A percentile compares a stretch with the other conserved stretches of the same genome.
Conservation (phyloP, 2,797 vertebrate species). For the Amblyraja radiata region DNA sequence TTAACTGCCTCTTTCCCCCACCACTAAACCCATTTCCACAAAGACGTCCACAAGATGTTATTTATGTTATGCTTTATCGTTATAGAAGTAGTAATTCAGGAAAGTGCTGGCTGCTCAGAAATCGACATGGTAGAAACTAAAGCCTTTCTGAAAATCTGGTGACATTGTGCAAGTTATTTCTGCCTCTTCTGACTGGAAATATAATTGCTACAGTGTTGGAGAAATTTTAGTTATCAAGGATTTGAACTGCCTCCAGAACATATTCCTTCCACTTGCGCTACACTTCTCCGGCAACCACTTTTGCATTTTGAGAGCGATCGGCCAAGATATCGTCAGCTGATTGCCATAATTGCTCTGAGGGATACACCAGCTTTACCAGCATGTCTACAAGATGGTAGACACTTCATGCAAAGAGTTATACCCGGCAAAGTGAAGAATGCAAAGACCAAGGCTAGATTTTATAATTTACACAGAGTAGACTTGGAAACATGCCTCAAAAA, state of each 20-base stretch:
- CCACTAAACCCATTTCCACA: background rate
- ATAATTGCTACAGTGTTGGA: too few species aligned
- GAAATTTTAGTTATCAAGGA: background rate
- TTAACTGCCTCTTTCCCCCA: background rate
- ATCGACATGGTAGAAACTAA: background rate
- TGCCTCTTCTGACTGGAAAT: background rate
- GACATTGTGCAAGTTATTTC: background rate
- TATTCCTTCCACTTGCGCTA: background rate
- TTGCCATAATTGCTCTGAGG: background rate
- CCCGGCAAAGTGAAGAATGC: background rate
- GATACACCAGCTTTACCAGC: background rate
- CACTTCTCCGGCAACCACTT: background rate
- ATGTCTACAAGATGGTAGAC: background rate
- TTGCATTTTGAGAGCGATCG: background rate
- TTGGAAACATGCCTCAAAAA: background rate
- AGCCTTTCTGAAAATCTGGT: background rate
- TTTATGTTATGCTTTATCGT: background rate
- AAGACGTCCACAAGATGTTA: background rate
- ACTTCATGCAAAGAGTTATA: background rate
- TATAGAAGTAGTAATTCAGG: background rate
- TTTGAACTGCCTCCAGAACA: too few species aligned
- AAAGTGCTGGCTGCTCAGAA: background rate
- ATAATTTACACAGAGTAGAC: background rate
- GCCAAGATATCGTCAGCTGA: background rate
- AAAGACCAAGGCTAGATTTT: background rate